Conservation (phyloP, 1,140 invertebrate species). For the Phymastichus coffea region DNA sequence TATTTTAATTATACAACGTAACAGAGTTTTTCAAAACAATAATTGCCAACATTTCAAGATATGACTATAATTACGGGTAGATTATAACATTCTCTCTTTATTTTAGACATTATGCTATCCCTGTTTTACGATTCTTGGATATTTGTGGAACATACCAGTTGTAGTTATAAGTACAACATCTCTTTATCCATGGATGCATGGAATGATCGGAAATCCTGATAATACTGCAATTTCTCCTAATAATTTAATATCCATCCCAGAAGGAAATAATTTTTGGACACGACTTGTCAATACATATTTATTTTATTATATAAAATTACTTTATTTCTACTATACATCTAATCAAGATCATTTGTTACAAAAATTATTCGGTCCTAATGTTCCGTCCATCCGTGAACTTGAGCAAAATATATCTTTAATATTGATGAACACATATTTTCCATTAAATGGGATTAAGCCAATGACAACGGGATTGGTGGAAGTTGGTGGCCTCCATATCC, state of each 20-base stretch:
- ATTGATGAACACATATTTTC: constrained; percentile 61
- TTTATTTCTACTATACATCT: constrained; percentile 33
- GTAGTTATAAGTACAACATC: constrained; percentile 61
- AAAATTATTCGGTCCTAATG: constrained; percentile 49
- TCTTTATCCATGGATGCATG: constrained; percentile 64
- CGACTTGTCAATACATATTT: constrained; percentile 56
- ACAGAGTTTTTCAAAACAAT: no score
- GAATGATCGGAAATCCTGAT: constrained; percentile 64
- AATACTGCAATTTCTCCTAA: constrained; percentile 63
- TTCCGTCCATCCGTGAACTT: constrained; percentile 48
- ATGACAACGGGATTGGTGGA: constrained; percentile 57
- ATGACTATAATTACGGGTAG: no score
- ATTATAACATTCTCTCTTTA: no score
- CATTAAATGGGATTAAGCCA: constrained; percentile 54
- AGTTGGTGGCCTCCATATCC: constrained; percentile 62
- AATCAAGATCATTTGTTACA: constrained; percentile 40
- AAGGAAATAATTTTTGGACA: constrained; percentile 62
- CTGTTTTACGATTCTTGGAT: constrained; percentile 59
- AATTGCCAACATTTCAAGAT: no score
- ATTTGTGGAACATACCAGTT: constrained; percentile 60
- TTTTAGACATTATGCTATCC: constrained; percentile 41
- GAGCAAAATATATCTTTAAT: constrained; percentile 56
- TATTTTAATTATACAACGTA: no score
- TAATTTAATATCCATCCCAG: constrained; percentile 57
- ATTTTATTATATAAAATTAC: constrained; percentile 23